These are phyloP conservation scores for Stegodyphus dumicola DNA, from an alignment of 1,140 invertebrate species.

Conservation along the genomic window DNA sequence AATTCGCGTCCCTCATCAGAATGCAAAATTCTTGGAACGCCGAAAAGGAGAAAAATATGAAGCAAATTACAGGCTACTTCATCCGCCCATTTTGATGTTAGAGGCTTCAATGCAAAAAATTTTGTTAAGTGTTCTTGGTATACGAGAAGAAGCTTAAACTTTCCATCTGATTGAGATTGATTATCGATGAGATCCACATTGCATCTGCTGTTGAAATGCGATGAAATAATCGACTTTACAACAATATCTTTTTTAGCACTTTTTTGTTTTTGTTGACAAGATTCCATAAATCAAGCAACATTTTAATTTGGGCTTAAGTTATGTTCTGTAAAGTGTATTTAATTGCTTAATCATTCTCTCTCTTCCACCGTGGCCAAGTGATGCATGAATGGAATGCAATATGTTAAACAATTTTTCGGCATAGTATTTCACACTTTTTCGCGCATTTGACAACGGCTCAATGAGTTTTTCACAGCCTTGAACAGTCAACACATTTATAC, in stretches of 20 bases:
- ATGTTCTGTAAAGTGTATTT: slow-evolving; percentile 30
- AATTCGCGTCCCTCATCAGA: slow-evolving; percentile 68
- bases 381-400: slow-evolving; percentile 30
- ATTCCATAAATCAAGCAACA: slow-evolving; percentile 46
- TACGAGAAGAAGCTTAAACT: slow-evolving; percentile 66
- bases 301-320: slow-evolving; percentile 23
- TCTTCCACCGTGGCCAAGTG: slow-evolving; percentile 39
- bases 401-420: slow-evolving; percentile 49
- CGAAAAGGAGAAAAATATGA: slow-evolving; percentile 68
- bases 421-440: not conserved
- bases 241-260: not conserved
- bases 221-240: slow-evolving; percentile 15
- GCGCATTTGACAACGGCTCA: slow-evolving; percentile 4
- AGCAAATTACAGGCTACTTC: slow-evolving; percentile 67
- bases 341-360: slow-evolving; percentile 47
- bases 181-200: slow-evolving; percentile 71
- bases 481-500: slow-evolving; percentile 30
- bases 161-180: slow-evolving; percentile 68
- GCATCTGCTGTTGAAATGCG: slow-evolving; percentile 62
- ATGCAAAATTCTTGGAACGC: slow-evolving; percentile 67
- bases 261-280: slow-evolving; percentile 27
- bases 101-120: slow-evolving; percentile 67
- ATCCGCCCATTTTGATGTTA: slow-evolving; percentile 67
- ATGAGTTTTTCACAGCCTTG: slow-evolving; percentile 38
- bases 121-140: slow-evolving; percentile 71